Percentiles rank a stretch among this genome's conserved stretches.
These are phyloP conservation scores for Scytalopus superciliaris DNA, from an alignment of 2,113 vertebrate species.

Conservation along the genomic window DNA sequence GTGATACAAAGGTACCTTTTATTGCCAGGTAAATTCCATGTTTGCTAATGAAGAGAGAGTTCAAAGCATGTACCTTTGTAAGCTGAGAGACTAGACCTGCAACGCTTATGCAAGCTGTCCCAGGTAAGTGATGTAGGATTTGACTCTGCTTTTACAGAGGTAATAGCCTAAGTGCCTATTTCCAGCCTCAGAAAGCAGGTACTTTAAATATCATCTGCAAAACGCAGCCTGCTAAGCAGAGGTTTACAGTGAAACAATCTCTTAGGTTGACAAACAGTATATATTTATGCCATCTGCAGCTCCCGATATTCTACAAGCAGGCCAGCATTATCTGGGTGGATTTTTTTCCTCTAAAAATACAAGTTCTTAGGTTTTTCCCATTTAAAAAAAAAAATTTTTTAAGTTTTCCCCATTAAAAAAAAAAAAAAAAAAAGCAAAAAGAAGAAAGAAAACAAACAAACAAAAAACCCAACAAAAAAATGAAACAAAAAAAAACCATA, in stretches of 20 bases:
- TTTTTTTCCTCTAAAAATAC: conserved; percentile 10
- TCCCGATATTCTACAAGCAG: not conserved
- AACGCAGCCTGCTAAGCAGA: not conserved
- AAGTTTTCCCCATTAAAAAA: not conserved
- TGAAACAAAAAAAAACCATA: not conserved
- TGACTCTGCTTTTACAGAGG: not conserved
- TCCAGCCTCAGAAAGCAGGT: not conserved
- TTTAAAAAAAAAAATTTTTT: not conserved
- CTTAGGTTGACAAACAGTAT: not conserved
- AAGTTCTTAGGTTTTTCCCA: not conserved
- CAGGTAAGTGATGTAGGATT: not conserved
- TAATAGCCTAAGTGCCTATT: not conserved
- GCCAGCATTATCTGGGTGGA: not conserved
- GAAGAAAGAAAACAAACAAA: too few relatives aligned
- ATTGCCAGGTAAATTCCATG: conserved; percentile 30
- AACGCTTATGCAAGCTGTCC: not conserved
- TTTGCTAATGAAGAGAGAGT: conserved; percentile 1
- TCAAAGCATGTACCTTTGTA: not conserved
- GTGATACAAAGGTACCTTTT: conserved; percentile 38
- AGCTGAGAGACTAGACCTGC: not conserved
- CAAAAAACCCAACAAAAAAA: not conserved
- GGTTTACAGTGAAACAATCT: not conserved
- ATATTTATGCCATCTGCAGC: not conserved
- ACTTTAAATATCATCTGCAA: conserved; percentile 20
- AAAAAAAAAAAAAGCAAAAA: not conserved